These are phyloP conservation scores for Alosa sapidissima DNA, from an alignment of 2,797 vertebrate genomes.

Conservation along the genomic window DNA sequence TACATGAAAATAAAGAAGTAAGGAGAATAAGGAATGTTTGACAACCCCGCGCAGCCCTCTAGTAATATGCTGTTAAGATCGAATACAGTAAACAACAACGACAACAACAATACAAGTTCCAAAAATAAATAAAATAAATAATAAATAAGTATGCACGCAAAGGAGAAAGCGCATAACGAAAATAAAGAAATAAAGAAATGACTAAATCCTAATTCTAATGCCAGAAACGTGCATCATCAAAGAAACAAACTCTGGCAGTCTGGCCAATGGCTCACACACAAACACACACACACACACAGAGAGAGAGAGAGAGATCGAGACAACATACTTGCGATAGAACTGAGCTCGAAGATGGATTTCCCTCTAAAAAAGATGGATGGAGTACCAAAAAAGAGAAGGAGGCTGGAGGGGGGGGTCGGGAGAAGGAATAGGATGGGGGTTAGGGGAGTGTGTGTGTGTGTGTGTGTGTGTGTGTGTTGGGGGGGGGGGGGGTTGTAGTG, in stretches of 20 bases:
- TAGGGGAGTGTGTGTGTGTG: background rate
- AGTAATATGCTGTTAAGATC: background rate
- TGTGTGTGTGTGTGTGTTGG: background rate
- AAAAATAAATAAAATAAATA: background rate
- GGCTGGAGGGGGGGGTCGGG: background rate
- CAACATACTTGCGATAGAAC: background rate
- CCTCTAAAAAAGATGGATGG: slow-evolving; percentile 14
- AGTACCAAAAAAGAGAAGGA: slow-evolving; percentile 13
- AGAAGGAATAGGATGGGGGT: background rate
- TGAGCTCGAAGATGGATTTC: background rate
- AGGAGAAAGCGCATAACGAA: background rate
- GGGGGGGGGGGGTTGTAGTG: background rate
- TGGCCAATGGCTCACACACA: background rate
- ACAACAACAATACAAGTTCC: background rate
- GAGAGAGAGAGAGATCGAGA: background rate
- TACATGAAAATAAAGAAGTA: background rate
- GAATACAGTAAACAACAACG: background rate
- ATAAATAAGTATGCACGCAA: background rate
- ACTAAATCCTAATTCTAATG: background rate
- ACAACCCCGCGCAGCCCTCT: background rate
- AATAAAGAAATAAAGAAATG: background rate
- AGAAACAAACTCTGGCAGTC: background rate
- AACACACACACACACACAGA: no score
- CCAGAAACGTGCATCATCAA: background rate
- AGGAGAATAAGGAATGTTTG: background rate